These are phyloP conservation scores for Andrena chrysosceles DNA, from an alignment of 2,888 invertebrate genomes.

Conservation along the genomic window DNA sequence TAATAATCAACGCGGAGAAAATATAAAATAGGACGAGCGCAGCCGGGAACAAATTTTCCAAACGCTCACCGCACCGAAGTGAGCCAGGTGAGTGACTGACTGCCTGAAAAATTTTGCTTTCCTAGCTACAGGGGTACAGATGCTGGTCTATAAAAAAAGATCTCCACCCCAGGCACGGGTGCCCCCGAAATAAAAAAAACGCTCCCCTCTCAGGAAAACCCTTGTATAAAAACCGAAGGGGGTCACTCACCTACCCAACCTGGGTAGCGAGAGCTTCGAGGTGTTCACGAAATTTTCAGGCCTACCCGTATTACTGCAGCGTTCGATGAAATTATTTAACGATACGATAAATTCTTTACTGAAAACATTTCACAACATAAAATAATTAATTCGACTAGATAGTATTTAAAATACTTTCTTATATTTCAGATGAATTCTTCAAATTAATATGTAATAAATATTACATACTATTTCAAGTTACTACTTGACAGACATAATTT, in stretches of 20 bases:
- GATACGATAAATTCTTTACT: background rate
- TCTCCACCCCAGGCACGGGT: constrained; percentile 80
- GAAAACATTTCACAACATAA: background rate
- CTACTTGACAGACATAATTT: no score
- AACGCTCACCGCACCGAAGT: constrained; percentile 79
- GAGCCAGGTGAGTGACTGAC: constrained; percentile 84
- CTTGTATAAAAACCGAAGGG: constrained; percentile 83
- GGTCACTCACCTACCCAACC: constrained; percentile 80
- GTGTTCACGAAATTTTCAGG: constrained; percentile 52
- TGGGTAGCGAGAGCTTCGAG: constrained; percentile 73
- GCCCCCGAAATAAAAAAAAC: constrained; percentile 79
- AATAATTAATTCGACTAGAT: background rate
- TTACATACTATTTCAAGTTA: no score
- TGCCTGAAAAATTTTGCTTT: constrained; percentile 82
- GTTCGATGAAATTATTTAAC: constrained; percentile 30
- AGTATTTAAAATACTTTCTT: no score
- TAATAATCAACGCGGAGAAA: background rate
- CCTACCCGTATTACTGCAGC: background rate
- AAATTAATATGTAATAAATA: no score
- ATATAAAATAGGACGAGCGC: background rate
- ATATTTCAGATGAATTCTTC: no score
- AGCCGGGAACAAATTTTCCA: constrained; percentile 65
- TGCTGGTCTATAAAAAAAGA: constrained; percentile 82
- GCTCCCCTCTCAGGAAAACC: constrained; percentile 80
- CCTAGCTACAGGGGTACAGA: constrained; percentile 82